A percentile compares a stretch with the other conserved stretches of the same genome.
These are phyloP conservation scores for Labeo calbasu DNA, from an alignment of 2,797 vertebrate species.

Conservation along the genomic window DNA sequence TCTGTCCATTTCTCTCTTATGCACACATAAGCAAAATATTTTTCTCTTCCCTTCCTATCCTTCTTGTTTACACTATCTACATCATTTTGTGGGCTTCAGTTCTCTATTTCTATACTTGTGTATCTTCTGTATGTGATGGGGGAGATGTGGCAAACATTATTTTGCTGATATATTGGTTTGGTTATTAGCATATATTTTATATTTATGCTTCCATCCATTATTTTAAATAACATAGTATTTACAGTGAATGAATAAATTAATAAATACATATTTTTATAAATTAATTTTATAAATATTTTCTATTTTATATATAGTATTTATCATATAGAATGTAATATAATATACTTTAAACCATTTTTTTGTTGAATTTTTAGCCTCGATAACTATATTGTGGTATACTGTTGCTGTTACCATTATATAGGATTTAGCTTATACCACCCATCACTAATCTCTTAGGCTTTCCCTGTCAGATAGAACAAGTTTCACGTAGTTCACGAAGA, in stretches of 20 bases:
- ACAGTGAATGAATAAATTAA: too few relatives aligned
- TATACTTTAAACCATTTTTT: too few relatives aligned
- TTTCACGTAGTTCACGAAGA: constrained; percentile 2
- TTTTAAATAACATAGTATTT: too few relatives aligned
- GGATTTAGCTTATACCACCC: background rate
- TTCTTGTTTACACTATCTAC: constrained; percentile 32
- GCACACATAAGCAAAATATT: constrained; percentile 51
- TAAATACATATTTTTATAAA: too few relatives aligned
- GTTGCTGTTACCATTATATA: background rate
- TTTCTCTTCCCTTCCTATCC: constrained; percentile 50
- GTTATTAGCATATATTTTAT: background rate
- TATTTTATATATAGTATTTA: too few relatives aligned
- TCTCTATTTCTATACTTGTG: background rate
- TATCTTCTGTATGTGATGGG: background rate
- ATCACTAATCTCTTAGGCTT: constrained; percentile 1
- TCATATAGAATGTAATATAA: too few relatives aligned
- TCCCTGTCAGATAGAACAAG: background rate
- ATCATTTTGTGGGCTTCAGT: background rate
- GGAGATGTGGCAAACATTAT: background rate
- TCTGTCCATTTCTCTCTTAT: background rate
- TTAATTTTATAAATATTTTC: too few relatives aligned
- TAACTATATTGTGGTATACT: background rate
- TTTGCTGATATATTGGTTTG: constrained; percentile 9
- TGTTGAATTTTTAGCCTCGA: too few relatives aligned
- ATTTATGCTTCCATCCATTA: too few relatives aligned